Evolutionary conservation across 2,113 vertebrate genomes (phyloP).

Genomic region (Psittacara wagleri): DNA sequence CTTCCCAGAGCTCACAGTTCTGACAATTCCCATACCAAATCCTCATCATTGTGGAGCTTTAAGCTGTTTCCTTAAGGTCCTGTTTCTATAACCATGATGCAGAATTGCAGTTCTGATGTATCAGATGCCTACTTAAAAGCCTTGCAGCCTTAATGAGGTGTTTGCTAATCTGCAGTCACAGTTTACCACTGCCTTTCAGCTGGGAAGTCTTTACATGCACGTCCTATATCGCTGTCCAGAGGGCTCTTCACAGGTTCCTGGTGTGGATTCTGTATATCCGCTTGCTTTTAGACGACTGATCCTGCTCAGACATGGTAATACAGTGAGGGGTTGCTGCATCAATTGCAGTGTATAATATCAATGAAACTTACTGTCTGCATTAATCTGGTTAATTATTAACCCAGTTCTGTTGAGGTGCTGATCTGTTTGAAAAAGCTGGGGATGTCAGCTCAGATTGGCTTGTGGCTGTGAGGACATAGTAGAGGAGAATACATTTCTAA

Average conservation of each 20-base stretch:
- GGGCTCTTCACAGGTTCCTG: background rate
- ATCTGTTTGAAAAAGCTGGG: background rate
- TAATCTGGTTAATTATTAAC: background rate
- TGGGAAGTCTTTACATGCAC: background rate
- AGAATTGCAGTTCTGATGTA: background rate
- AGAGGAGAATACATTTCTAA: background rate
- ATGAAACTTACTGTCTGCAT: background rate
- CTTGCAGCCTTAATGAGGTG: background rate
- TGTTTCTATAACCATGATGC: background rate
- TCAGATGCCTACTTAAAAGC: background rate
- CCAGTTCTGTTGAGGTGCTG: background rate
- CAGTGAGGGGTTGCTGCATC: background rate
- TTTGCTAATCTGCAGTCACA: background rate
- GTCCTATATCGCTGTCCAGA: background rate
- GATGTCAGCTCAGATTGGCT: background rate
- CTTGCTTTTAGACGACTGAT: background rate
- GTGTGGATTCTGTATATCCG: fast-evolving
- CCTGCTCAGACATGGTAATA: background rate
- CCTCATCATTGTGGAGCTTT: background rate
- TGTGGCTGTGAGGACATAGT: background rate
- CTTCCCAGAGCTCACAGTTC: background rate
- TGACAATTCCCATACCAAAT: background rate
- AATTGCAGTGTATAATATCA: background rate
- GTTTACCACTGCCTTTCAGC: background rate
- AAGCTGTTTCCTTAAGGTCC: background rate